These are phyloP conservation scores for Lampropteryx suffumata DNA, from an alignment of 2,888 invertebrate genomes.

Conservation along the genomic window DNA sequence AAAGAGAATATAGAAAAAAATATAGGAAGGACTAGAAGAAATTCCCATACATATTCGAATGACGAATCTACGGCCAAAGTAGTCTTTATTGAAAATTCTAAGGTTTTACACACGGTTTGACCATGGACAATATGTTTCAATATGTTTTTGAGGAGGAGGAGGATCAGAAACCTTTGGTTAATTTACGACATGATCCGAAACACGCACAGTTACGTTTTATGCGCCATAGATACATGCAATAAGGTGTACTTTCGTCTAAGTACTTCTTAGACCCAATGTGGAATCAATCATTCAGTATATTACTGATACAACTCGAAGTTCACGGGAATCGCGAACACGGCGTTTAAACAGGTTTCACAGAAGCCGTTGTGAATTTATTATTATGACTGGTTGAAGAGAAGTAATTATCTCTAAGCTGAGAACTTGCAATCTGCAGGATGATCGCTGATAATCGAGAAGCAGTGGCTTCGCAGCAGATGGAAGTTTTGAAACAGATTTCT, in stretches of 20 bases:
- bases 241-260: background rate
- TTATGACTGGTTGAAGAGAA: conserved; percentile 19
- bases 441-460: no score
- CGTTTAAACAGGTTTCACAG: background rate
- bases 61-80: no score
- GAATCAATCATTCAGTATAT: conserved; percentile 41
- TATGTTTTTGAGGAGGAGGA: background rate
- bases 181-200: background rate
- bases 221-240: background rate
- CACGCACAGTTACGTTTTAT: background rate
- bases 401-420: conserved; percentile 23
- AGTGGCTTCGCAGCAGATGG: no score
- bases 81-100: no score
- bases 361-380: conserved; percentile 1
- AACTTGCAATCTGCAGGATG: conserved; percentile 14
- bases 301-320: conserved; percentile 45
- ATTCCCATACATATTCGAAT: no score
- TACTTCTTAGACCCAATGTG: conserved; percentile 14
- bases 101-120: background rate
- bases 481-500: no score
- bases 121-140: background rate
- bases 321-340: conserved; percentile 28
- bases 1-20: no score
- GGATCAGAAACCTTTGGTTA: background rate
- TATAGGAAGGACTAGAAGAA: no score